phyloP scores from a whole-genome alignment of 2,888 invertebrate species.

The Eupithecia pulchellata region DNA sequence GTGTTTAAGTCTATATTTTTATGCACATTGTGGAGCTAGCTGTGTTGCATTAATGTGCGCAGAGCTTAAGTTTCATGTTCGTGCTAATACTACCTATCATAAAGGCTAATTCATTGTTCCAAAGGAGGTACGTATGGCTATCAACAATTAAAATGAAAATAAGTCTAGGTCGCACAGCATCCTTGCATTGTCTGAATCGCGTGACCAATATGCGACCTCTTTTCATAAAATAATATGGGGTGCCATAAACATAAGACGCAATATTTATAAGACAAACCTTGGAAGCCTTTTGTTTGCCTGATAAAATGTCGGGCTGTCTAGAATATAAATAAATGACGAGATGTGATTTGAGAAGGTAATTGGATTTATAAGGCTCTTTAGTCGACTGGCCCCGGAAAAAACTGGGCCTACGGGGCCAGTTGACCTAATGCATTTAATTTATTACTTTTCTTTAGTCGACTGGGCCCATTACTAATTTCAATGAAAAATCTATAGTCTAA shows the following conservation, averaged over 20 bases:
- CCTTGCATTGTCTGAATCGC: conserved; percentile 84
- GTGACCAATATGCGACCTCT: conserved; percentile 81
- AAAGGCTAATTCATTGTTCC: conserved; percentile 80
- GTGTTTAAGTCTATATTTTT: no score
- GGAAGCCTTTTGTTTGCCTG: conserved; percentile 53
- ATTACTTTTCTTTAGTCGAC: no score
- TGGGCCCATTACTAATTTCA: no score
- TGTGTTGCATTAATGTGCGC: not conserved
- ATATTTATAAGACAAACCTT: conserved; percentile 61
- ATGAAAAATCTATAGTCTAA: no score
- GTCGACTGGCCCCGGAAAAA: no score
- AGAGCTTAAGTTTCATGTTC: not conserved
- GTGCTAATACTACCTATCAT: not conserved
- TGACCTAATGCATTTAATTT: no score
- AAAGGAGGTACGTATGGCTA: conserved; percentile 61
- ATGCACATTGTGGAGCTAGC: no score
- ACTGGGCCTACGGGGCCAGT: no score
- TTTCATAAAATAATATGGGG: conserved; percentile 82
- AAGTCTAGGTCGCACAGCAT: conserved; percentile 81
- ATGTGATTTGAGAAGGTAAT: not conserved
- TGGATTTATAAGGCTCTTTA: conserved; percentile 1
- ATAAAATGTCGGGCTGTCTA: conserved; percentile 38
- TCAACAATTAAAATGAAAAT: conserved; percentile 73
- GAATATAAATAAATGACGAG: not conserved
- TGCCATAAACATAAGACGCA: conserved; percentile 62